These are phyloP conservation scores for Eupithecia dodoneata DNA, from an alignment of 2,888 invertebrate genomes.

Conservation along the genomic window DNA sequence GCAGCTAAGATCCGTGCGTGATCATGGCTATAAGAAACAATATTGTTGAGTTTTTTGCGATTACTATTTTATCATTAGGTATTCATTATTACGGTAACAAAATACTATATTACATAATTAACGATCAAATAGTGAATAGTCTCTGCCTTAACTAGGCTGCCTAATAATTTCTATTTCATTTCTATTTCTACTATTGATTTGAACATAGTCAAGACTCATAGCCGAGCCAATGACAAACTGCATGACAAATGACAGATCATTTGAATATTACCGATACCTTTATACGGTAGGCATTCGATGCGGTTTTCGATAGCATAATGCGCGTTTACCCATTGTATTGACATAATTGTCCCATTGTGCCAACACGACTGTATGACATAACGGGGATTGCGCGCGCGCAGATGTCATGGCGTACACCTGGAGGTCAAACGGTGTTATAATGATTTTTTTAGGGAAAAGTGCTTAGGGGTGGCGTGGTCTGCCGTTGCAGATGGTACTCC, in stretches of 20 bases:
- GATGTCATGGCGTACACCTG: conserved; percentile 55
- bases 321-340: conserved; percentile 43
- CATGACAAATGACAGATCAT: conserved; percentile 30
- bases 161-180: background rate
- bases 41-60: no score
- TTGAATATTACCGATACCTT: conserved; percentile 29
- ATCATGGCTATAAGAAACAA: background rate
- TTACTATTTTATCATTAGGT: no score
- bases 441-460: conserved; percentile 38
- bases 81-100: no score
- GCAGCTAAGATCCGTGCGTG: background rate
- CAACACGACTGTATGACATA: conserved; percentile 50
- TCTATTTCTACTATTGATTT: conserved; percentile 2
- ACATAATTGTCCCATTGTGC: conserved; percentile 49
- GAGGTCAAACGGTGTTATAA: conserved; percentile 50
- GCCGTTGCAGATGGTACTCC: conserved; percentile 34
- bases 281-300: conserved; percentile 41
- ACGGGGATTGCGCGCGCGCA: conserved; percentile 55
- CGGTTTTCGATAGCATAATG: conserved; percentile 45
- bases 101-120: background rate
- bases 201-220: background rate
- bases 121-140: background rate
- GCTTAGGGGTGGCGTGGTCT: conserved; percentile 25
- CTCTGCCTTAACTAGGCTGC: background rate
- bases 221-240: conserved; percentile 22